Evolutionary conservation across 2,888 invertebrate genomes (phyloP), one percentile per base, ranked within the genome.

Genomic region (Sinohyriopsis cumingii): DNA sequence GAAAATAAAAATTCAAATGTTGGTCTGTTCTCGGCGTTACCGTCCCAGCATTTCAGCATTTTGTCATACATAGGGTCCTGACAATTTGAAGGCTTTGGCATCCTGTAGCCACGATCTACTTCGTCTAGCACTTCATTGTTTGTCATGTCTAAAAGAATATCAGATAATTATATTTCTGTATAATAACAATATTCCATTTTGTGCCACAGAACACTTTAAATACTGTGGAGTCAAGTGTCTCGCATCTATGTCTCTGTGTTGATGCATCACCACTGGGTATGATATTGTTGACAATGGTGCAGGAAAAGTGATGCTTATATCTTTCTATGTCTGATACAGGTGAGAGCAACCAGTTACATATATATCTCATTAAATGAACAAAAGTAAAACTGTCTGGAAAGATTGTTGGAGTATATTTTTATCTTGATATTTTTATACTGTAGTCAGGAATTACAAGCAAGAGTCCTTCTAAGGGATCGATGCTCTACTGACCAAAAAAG

Each of bases 41-140:
- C 81, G 71, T 98, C 97, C 99, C 99, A 99, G 90, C 97, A 98
- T 86, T 96, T 95, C 65, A 98, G 91, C 95, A 98, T 96, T 82
- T 96, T 89, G 87, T 95, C 93, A 91, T 98, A 98, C 77, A 98
- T 96, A 86, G 95, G 95, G 86, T 97, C 97, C 2, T 98, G 98
- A 80, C 98, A 93, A 25, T 84, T 82, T n/a, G 65, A 65, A 0
- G 98, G 98, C 88, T 96, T 96, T 56, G 96, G 95, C 98, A 98
- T 98, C 85, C 98, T 93, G 91, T 98, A 98, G 67, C 98, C 98
- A 82, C 95, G 93, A 84, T 98, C 97, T 59, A 99, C 95, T 90
- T 97, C 96, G 86, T 98, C 97, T 81, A 99, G 96, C 18, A 99
- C 98, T 90, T 99, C 98, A 63, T 97, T 94, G 71, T 98, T 97